Evolutionary conservation across 2,797 vertebrate species (phyloP), one percentile per base, ranked within the genome.

Genomic region (Girardinus metallicus): DNA sequence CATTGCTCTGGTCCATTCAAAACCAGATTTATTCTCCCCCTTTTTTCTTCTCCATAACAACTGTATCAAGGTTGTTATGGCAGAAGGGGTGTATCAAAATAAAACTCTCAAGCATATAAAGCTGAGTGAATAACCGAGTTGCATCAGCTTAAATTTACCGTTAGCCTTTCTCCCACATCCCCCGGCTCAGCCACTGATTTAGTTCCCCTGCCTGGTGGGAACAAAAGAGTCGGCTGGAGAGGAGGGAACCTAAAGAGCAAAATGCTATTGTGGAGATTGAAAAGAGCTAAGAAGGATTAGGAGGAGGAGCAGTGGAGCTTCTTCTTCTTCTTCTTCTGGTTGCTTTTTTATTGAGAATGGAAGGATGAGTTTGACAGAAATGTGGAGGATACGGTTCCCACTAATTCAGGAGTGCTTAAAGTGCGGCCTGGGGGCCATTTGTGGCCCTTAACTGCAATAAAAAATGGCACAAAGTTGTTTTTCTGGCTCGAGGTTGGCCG

Each of bases 181-280:
- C 78, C 79, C 78, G 75, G 53, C 13, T 2, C 31, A 73, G 81
- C 75, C 86, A 8, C 44, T 90, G 84, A 90, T 93, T 94, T 83
- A 88, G 88, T 84, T 80, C 77, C 74, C 86, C 85, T 78, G 64
- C 79, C 26, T n/a, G 41, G 64, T 51, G 15, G 1, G 76, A 81
- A 93, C 88, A 94, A 94, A 93, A 86, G 91, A 81, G 57, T 34
- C 53, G 9, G 73, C 81, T 87, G 88, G 86, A 87, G 68, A 77
- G 82, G 62, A 70, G 80, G 81, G 80, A 77, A 77, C 74, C 77
- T 78, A 13, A 77, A 64, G 74, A 75, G 60, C 73, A 86, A 90
- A 82, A 89, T n/a, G 36, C 86, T 80, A 75, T 91, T 89, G 83
- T 88, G 15, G 26, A 55, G 18, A 9, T 83, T 91, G 84, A 93